Evolutionary conservation across 2,888 invertebrate species (phyloP).

Genomic region (Chaitophorus viminalis): DNA sequence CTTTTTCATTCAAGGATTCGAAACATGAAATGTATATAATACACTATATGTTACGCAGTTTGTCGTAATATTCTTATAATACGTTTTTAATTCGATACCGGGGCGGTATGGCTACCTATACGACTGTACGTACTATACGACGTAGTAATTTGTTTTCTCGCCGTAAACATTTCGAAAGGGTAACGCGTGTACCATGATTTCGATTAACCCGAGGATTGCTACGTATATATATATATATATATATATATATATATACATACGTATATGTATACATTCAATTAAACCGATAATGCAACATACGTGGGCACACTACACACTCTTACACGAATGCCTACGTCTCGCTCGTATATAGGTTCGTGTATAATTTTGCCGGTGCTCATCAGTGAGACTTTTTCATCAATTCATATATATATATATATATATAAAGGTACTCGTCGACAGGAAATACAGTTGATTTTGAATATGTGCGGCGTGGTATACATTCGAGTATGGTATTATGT

Average conservation of each 20-base stretch:
- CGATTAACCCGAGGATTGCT: background rate
- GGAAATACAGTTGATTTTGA: background rate
- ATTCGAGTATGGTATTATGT: background rate
- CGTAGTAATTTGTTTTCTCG: background rate
- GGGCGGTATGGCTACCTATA: too few species aligned
- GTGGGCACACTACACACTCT: background rate
- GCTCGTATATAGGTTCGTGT: background rate
- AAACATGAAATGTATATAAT: too few species aligned
- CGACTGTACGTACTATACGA: too few species aligned
- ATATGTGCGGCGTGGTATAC: too few species aligned
- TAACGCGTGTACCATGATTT: conserved; percentile 1
- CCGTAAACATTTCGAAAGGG: background rate
- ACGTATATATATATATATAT: too few species aligned
- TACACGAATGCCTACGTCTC: background rate
- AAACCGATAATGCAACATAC: background rate
- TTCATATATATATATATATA: background rate
- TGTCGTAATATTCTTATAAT: conserved; percentile 22
- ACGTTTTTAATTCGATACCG: conserved; percentile 20
- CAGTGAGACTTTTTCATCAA: background rate
- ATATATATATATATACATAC: too few species aligned
- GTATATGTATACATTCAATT: background rate
- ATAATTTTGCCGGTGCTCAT: conserved; percentile 5
- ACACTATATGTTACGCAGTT: background rate
- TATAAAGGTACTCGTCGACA: background rate
- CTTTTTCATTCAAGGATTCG: background rate